A percentile compares a stretch with the other conserved stretches of the same genome.
Conservation (phyloP, 2,797 vertebrate genomes). For the Leptodactylus fallax region DNA sequence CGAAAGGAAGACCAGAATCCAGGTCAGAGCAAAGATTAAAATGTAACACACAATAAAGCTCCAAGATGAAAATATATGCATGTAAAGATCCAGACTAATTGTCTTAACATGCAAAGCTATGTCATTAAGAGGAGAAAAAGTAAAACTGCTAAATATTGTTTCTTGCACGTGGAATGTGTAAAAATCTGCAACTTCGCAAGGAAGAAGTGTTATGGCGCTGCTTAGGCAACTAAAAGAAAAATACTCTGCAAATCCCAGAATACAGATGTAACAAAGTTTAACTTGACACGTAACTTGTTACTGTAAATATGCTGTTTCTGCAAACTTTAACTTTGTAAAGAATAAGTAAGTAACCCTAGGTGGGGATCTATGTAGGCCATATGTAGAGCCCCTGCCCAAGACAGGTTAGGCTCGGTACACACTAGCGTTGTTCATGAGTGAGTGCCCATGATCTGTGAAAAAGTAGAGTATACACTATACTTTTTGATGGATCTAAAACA, state of each 20-base stretch:
- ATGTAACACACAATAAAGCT: neutral
- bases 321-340: too few species aligned
- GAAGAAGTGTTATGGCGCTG: conserved; percentile 13
- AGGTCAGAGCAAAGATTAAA: conserved; percentile 30
- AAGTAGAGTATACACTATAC: too few species aligned
- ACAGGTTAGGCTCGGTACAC: too few species aligned
- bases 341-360: too few species aligned
- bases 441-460: too few species aligned
- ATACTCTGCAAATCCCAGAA: neutral
- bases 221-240: neutral
- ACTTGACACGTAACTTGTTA: too few species aligned
- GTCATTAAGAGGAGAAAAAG: conserved; percentile 37
- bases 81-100: neutral
- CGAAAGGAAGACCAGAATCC: neutral
- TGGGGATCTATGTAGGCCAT: too few species aligned
- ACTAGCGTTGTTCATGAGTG: too few species aligned
- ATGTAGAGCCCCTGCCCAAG: too few species aligned
- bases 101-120: neutral
- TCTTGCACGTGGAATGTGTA: conserved; percentile 55
- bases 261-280: neutral
- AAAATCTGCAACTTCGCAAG: conserved; percentile 44
- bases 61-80: neutral
- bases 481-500: too few species aligned
- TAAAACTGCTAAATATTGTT: conserved; percentile 49
- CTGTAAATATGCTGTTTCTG: too few species aligned